Percentiles rank a stretch among this genome's conserved stretches.
These are phyloP conservation scores for Drosophila mayaguana DNA, from an alignment of 2,888 invertebrate genomes.

Conservation along the genomic window DNA sequence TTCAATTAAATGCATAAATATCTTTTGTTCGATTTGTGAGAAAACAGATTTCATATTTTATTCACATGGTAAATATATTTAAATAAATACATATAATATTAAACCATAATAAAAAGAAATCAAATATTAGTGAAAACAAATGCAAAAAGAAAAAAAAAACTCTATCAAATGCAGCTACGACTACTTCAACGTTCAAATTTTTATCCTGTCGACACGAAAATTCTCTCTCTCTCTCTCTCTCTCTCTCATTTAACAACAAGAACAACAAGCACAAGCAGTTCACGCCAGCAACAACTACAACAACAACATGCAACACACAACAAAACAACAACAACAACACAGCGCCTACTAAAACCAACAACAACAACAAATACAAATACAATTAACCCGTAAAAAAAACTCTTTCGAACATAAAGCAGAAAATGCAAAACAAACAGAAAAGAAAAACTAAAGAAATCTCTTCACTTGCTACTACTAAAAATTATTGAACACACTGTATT, in stretches of 20 bases:
- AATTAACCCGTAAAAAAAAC: slow-evolving; percentile 49
- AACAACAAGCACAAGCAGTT: slow-evolving; percentile 35
- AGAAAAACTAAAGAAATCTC: slow-evolving; percentile 14
- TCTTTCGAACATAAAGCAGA: slow-evolving; percentile 24
- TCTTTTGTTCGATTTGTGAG: slow-evolving; percentile 31
- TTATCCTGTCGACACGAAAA: slow-evolving; percentile 58
- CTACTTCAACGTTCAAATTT: slow-evolving; percentile 43
- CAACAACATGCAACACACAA: slow-evolving; percentile 29
- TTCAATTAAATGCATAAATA: slow-evolving; percentile 16
- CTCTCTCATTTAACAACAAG: slow-evolving; percentile 45
- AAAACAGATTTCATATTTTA: slow-evolving; percentile 22
- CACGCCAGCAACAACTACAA: slow-evolving; percentile 35
- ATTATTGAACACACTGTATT: slow-evolving; percentile 59
- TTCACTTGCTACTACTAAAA: slow-evolving; percentile 69
- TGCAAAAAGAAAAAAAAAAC: not conserved
- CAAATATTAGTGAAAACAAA: slow-evolving; percentile 20
- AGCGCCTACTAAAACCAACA: slow-evolving; percentile 40
- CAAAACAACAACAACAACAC: slow-evolving; percentile 31
- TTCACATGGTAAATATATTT: slow-evolving; percentile 31
- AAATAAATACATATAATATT: slow-evolving; percentile 22
- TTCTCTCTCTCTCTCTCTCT: slow-evolving; percentile 34
- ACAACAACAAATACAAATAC: slow-evolving; percentile 25
- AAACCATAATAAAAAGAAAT: slow-evolving; percentile 8
- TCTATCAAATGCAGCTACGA: slow-evolving; percentile 37
- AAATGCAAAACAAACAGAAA: slow-evolving; percentile 6